Percentiles rank a stretch among this genome's conserved stretches.
Conservation (phyloP, 92 coral and sea anemone genomes). For the Parazoanthus atlanticus region DNA sequence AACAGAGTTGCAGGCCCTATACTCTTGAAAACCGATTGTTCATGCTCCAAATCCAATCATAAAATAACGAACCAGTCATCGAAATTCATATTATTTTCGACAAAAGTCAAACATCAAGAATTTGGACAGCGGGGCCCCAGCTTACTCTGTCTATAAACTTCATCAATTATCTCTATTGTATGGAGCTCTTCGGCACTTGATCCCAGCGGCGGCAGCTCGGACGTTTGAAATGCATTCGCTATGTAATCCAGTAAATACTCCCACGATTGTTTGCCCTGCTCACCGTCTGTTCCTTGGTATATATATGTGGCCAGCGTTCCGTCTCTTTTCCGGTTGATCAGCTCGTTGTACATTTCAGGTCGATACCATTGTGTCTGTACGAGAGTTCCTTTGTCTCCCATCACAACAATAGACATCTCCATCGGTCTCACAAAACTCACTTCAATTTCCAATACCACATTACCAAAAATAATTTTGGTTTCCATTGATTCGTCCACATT, state of each 20-base stretch:
- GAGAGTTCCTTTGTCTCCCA: slow-evolving; percentile 4
- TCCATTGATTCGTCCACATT: slow-evolving; percentile 23
- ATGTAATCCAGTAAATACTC: slow-evolving; percentile 24
- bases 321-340: slow-evolving; percentile 10
- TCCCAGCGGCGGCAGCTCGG: slow-evolving; percentile 8
- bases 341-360: slow-evolving; percentile 20
- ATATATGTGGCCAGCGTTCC: neutral
- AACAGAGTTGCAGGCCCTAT: too few species aligned
- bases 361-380: slow-evolving; percentile 35
- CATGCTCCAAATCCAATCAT: too few species aligned
- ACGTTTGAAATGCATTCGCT: neutral
- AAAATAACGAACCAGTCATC: too few species aligned
- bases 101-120: neutral
- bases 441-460: slow-evolving; percentile 8
- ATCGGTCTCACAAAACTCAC: slow-evolving; percentile 26
- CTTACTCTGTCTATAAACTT: neutral
- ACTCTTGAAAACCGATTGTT: too few species aligned
- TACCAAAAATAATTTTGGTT: slow-evolving; percentile 1
- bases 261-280: slow-evolving; percentile 16
- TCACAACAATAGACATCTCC: slow-evolving; percentile 7
- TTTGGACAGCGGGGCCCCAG: slow-evolving; percentile 27
- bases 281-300: neutral
- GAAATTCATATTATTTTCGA: too few species aligned
- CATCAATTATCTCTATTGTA: slow-evolving; percentile 29
- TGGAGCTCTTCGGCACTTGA: slow-evolving; percentile 4